Conservation (phyloP, 2,797 vertebrate species). For the Enteromius anoplus region DNA sequence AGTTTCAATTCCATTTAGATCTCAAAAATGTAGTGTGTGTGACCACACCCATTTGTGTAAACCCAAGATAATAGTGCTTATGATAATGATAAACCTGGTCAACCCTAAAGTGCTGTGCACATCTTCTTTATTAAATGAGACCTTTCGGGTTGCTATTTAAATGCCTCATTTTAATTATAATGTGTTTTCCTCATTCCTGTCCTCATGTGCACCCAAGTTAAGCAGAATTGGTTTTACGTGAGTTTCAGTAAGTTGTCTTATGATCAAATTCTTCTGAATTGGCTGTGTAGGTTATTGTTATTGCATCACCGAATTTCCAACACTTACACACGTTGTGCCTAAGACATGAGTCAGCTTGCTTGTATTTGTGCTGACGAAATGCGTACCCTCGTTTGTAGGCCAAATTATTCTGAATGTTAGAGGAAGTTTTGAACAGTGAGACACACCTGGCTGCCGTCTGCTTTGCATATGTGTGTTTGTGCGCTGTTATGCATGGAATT, state of each 20-base stretch:
- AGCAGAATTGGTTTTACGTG: neutral
- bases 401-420: neutral
- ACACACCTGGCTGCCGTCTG: neutral
- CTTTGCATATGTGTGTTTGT: neutral
- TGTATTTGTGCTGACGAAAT: neutral
- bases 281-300: neutral
- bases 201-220: neutral
- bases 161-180: neutral
- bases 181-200: neutral
- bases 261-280: neutral
- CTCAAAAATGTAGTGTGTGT: conserved; percentile 42
- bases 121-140: neutral
- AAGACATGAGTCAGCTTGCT: neutral
- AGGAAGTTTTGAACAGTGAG: conserved; percentile 1
- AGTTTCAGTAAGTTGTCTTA: neutral
- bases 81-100: neutral
- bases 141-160: neutral
- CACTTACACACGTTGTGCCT: neutral
- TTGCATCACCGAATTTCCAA: neutral
- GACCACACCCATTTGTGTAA: conserved; percentile 62
- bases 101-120: neutral
- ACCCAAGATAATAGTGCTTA: conserved; percentile 63
- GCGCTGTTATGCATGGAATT: neutral
- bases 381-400: neutral
- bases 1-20: neutral